phyloP scores from a whole-genome alignment of 2,113 vertebrate genomes.

The Montifringilla adamsi region DNA sequence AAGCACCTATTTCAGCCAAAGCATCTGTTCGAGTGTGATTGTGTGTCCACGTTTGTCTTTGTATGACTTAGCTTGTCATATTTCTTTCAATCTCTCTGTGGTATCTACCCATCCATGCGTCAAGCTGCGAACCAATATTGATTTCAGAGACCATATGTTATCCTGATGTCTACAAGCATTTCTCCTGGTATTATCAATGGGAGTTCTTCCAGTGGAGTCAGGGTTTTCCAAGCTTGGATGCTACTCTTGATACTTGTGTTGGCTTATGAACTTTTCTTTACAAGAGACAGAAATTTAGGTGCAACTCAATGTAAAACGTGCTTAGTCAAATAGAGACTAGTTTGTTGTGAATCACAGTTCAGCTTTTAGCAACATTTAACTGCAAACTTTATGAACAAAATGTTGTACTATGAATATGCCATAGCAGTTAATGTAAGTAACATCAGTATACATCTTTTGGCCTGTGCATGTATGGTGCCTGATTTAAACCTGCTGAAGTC shows the following conservation, averaged over 20 bases:
- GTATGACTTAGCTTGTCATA: slow-evolving; percentile 14
- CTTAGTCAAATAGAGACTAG: not conserved
- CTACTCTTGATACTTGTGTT: not conserved
- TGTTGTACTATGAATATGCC: not conserved
- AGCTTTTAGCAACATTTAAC: not conserved
- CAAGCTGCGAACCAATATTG: slow-evolving; percentile 39
- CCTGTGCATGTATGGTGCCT: not conserved
- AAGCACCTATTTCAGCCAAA: slow-evolving; percentile 71
- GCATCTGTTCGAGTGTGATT: slow-evolving; percentile 69
- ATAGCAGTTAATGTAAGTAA: not conserved
- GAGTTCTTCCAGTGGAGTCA: not conserved
- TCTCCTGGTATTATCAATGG: not conserved
- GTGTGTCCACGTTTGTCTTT: not conserved
- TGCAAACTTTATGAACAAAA: not conserved
- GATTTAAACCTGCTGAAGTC: not conserved
- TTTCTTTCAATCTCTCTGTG: slow-evolving; percentile 44
- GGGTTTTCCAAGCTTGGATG: not conserved
- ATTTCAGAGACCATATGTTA: slow-evolving; percentile 51
- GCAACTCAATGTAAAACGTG: not conserved
- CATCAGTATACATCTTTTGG: not conserved
- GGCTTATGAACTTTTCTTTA: not conserved
- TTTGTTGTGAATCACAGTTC: not conserved
- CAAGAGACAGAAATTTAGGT: not conserved
- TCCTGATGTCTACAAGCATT: slow-evolving; percentile 12
- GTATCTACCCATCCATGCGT: slow-evolving; percentile 31